A percentile compares a stretch with the other conserved stretches of the same genome.
These are phyloP conservation scores for Glossophaga mutica DNA, from an alignment of 2,797 vertebrate genomes.

Conservation along the genomic window DNA sequence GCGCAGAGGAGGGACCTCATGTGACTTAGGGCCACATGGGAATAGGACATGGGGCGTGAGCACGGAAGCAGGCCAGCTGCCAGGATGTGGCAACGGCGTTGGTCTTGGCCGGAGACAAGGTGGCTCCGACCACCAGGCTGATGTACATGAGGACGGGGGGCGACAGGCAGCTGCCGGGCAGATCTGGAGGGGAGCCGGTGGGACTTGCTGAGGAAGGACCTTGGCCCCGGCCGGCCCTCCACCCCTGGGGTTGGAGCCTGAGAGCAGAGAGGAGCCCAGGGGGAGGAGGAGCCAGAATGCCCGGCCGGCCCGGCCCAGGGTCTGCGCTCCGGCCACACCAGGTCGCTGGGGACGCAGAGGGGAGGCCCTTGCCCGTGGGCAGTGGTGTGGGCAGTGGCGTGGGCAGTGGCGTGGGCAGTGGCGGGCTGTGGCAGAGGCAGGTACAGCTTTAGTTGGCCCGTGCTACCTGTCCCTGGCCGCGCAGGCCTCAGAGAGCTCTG, in stretches of 20 bases:
- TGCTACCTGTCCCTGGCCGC: background rate
- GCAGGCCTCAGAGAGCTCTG: background rate
- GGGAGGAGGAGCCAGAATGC: background rate
- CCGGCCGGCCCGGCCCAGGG: too few relatives aligned
- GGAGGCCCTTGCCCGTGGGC: background rate
- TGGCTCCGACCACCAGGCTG: background rate
- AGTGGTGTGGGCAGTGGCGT: background rate
- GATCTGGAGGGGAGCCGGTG: background rate
- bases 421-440: background rate
- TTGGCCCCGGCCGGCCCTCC: background rate
- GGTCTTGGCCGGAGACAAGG: background rate
- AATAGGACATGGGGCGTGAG: background rate
- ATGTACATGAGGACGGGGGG: background rate
- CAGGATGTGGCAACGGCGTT: fast-evolving
- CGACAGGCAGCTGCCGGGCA: fast-evolving
- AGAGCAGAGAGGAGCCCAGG: background rate
- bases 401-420: background rate
- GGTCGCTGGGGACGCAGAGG: background rate
- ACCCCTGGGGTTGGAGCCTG: background rate
- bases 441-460: background rate
- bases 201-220: background rate
- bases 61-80: background rate
- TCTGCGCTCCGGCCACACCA: background rate
- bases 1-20: background rate
- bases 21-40: background rate